A percentile compares a stretch with the other conserved stretches of the same genome.
Evolutionary conservation across 2,888 invertebrate species (phyloP).

Genomic region (Isotomurus palustris): DNA sequence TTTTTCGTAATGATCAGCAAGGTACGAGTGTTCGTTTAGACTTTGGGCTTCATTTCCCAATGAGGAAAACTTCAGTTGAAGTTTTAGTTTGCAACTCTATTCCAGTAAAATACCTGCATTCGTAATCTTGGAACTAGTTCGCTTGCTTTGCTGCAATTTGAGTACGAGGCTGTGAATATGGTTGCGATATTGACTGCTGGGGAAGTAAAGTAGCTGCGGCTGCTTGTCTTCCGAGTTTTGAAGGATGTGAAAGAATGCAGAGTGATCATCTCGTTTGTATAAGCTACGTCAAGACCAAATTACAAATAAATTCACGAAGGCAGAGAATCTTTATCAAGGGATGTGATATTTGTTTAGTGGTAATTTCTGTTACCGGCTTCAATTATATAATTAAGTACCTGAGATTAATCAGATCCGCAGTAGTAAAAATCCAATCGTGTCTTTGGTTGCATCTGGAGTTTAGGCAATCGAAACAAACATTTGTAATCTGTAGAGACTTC

Average conservation of each 20-base stretch:
- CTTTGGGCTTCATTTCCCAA: no score
- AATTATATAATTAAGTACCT: no score
- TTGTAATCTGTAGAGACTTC: conserved; percentile 82
- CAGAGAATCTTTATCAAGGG: conserved; percentile 7
- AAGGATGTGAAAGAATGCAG: conserved; percentile 93
- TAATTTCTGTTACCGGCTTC: conserved; percentile 61
- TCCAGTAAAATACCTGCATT: conserved; percentile 69
- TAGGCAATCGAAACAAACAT: conserved; percentile 74
- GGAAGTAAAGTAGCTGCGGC: conserved; percentile 94
- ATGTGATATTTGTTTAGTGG: background rate
- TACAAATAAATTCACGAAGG: no score
- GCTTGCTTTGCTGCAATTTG: conserved; percentile 82
- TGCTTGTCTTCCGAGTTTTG: conserved; percentile 66
- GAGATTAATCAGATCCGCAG: conserved; percentile 80
- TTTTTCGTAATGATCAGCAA: no score
- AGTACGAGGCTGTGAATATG: conserved; percentile 77
- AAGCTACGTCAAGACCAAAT: no score
- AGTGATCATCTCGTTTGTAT: conserved; percentile 92
- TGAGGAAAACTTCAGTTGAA: no score
- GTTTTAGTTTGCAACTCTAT: no score
- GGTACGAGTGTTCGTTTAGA: no score
- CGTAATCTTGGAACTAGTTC: conserved; percentile 66
- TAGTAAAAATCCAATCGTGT: conserved; percentile 92
- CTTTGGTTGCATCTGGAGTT: conserved; percentile 74
- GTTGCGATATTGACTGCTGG: conserved; percentile 78